Evolutionary conservation across 1,140 invertebrate species (phyloP).

Genomic region (Conus ventricosus): DNA sequence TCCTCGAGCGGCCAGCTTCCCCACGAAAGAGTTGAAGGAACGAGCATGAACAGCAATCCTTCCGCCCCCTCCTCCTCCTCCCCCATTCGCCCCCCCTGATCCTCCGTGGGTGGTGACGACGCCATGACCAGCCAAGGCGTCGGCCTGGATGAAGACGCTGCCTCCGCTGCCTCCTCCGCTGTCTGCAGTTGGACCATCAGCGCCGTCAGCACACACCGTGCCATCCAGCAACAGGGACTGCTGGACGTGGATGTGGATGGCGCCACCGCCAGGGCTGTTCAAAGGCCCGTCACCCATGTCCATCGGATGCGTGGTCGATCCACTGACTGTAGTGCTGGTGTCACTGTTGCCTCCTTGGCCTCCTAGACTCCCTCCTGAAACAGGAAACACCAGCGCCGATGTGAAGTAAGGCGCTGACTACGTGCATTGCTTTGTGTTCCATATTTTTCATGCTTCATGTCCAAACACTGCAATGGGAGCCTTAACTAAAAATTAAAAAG

Average conservation of each 20-base stretch:
- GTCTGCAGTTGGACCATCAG: neutral
- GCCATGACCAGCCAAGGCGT: slow-evolving; percentile 57
- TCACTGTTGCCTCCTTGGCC: slow-evolving; percentile 51
- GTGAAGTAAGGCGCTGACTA: too few relatives aligned
- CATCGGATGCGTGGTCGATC: slow-evolving; percentile 47
- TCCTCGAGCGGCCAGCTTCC: slow-evolving; percentile 46
- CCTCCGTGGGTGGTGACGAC: slow-evolving; percentile 55
- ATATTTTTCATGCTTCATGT: too few relatives aligned
- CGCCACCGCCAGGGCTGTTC: slow-evolving; percentile 53
- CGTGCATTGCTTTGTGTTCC: too few relatives aligned
- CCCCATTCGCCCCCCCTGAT: slow-evolving; percentile 9
- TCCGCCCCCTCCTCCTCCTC: slow-evolving; percentile 60
- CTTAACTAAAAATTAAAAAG: too few relatives aligned
- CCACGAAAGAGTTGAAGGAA: slow-evolving; percentile 51
- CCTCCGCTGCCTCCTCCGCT: slow-evolving; percentile 56
- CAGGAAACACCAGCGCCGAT: neutral
- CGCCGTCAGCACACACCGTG: slow-evolving; percentile 49
- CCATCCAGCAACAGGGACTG: slow-evolving; percentile 54
- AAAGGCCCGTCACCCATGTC: slow-evolving; percentile 54
- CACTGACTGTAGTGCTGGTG: slow-evolving; percentile 42
- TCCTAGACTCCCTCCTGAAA: slow-evolving; percentile 57
- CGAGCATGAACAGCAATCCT: slow-evolving; percentile 51
- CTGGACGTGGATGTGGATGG: slow-evolving; percentile 44
- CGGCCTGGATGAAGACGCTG: slow-evolving; percentile 52
- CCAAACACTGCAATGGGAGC: too few relatives aligned